Conservation (phyloP, 1,140 invertebrate genomes). For the Cydia splendana region DNA sequence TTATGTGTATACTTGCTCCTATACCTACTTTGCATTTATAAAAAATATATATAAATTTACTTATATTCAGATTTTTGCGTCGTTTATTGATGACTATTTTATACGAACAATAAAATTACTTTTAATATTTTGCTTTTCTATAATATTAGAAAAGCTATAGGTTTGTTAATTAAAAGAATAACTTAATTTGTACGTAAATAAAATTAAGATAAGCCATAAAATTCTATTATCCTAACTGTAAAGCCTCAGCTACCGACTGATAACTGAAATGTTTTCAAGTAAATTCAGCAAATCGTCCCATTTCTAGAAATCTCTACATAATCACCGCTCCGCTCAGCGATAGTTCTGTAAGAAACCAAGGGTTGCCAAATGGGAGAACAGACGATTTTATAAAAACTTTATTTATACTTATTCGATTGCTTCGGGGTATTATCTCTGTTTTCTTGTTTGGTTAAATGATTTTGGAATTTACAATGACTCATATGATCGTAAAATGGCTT, state of each 20-base stretch:
- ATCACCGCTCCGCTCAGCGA: not conserved
- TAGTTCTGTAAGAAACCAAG: not conserved
- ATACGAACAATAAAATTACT: too few relatives aligned
- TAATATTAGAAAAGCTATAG: too few relatives aligned
- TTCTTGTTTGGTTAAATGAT: too few relatives aligned
- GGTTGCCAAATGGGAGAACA: not conserved
- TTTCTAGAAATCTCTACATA: slow-evolving; percentile 24
- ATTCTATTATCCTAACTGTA: not conserved
- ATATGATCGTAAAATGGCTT: too few relatives aligned
- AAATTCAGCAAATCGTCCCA: slow-evolving; percentile 10
- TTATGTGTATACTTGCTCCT: not conserved
- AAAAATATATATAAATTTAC: not conserved
- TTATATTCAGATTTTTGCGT: too few relatives aligned
- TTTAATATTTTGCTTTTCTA: too few relatives aligned
- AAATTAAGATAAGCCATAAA: not conserved
- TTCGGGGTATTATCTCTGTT: not conserved
- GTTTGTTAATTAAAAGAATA: too few relatives aligned
- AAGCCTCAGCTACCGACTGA: not conserved
- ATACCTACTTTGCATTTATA: not conserved
- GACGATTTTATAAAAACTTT: not conserved
- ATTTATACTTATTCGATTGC: not conserved
- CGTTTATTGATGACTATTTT: too few relatives aligned
- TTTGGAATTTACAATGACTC: too few relatives aligned
- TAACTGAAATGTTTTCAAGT: slow-evolving; percentile 20
- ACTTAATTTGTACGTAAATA: too few relatives aligned